Conservation (phyloP, 2,888 invertebrate species). For the Tinea trinotella region DNA sequence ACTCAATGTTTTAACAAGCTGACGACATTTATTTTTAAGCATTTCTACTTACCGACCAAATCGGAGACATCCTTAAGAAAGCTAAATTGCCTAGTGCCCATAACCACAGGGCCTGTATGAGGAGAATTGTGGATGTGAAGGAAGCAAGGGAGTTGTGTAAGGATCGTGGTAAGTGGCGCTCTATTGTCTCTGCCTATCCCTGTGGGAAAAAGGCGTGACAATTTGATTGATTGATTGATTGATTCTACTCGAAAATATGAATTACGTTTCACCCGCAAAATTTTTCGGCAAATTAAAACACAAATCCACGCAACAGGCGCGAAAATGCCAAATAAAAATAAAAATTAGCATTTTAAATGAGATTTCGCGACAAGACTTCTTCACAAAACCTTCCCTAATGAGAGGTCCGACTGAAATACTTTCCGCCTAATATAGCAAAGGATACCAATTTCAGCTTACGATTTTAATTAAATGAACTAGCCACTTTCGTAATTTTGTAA, state of each 20-base stretch:
- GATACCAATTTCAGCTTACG: not conserved
- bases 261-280: not conserved
- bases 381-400: slow-evolving; percentile 14
- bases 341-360: slow-evolving; percentile 17
- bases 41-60: not conserved
- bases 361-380: slow-evolving; percentile 8
- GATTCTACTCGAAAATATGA: too few species aligned
- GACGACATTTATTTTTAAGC: not conserved
- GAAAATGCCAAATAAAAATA: slow-evolving; percentile 1
- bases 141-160: too few species aligned
- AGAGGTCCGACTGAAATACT: not conserved
- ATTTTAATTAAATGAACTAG: slow-evolving; percentile 4
- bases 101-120: too few species aligned
- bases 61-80: too few species aligned
- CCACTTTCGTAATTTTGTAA: not conserved
- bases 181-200: too few species aligned
- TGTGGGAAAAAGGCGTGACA: too few species aligned
- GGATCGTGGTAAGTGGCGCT: too few species aligned
- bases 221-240: too few species aligned
- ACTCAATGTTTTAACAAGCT: slow-evolving; percentile 5
- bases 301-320: slow-evolving; percentile 14
- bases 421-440: not conserved
- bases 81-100: too few species aligned
- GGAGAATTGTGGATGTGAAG: too few species aligned
- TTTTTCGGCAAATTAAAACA: slow-evolving; percentile 9